Percentiles rank a stretch among this genome's conserved stretches.
These are phyloP conservation scores for Xylocampa areola DNA, from an alignment of 2,888 invertebrate species.

Conservation along the genomic window DNA sequence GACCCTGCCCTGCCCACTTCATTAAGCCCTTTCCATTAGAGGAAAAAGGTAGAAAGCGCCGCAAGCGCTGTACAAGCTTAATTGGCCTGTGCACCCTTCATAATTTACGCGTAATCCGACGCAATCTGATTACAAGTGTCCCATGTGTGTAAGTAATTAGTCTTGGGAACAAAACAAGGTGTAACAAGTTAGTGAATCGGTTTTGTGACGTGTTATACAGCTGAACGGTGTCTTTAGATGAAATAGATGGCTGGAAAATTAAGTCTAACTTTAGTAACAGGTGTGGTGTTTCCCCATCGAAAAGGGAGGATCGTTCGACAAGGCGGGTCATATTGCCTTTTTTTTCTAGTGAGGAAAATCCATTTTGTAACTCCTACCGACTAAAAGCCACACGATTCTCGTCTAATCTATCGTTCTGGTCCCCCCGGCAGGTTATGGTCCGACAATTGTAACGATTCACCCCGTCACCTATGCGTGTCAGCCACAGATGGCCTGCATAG, in stretches of 20 bases:
- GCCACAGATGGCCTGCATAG: too few species aligned
- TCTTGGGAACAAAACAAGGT: conserved; percentile 23
- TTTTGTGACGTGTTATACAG: conserved; percentile 22
- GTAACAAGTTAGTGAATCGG: conserved; percentile 20
- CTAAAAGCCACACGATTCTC: too few species aligned
- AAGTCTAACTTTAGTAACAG: neutral
- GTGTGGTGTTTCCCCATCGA: too few species aligned
- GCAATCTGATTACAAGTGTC: conserved; percentile 44
- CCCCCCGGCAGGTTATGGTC: too few species aligned
- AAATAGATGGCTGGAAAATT: neutral
- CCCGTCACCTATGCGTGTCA: too few species aligned
- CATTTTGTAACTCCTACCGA: too few species aligned
- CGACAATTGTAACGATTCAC: too few species aligned
- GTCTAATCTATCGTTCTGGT: too few species aligned
- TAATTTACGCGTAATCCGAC: conserved; percentile 51
- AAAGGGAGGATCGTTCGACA: too few species aligned
- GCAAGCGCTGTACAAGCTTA: conserved; percentile 18
- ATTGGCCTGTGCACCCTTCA: conserved; percentile 38
- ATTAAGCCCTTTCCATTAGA: conserved; percentile 31
- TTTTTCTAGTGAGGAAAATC: too few species aligned
- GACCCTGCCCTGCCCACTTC: conserved; percentile 23
- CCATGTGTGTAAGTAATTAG: conserved; percentile 38
- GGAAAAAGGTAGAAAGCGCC: conserved; percentile 35
- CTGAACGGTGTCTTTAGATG: neutral
- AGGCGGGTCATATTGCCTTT: too few species aligned